Evolutionary conservation across 1,140 invertebrate genomes (phyloP), one percentile per base, ranked within the genome.

Genomic region (Antheraea mylitta): DNA sequence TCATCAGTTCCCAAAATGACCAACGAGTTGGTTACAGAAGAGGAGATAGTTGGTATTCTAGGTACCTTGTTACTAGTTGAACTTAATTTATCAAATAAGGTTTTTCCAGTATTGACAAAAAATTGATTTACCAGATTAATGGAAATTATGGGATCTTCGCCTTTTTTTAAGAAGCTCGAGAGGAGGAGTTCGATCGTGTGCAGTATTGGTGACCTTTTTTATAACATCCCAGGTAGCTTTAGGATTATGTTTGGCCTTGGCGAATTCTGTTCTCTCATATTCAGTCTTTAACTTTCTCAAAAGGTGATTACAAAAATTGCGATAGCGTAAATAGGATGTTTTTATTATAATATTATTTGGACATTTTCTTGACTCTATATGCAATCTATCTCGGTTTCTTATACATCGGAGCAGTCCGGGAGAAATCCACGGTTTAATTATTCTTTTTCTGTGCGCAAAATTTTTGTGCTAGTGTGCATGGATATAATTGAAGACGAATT

Each of bases 361-460:
- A 36, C 7, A 37, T 18, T 37, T 63, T 18, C 16, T 63, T 37
- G 30, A 16, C 36, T 36, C 37, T 63, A 37, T 10, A 63, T 63
- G 61, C 4, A 63, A 37, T 13, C 61, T 30, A 63, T 63, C 30
- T 37, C 30, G 61, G 37, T 63, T 16, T 37, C 30, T 30, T 7
- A 63, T 37, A 63, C 30, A 63, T 10, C 61, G 22, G 11, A 63
- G 30, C 36, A 66, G 30, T 7, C 13, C 13, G 4, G 36, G 30
- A 11, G 13, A 59, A n/a, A 66, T 36, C 30, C 30, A 63, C 13
- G 61, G 61, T 37, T 63, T 63, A n/a, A 63, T n/a, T 37, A 37
- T 63, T 30, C 8, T 30, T 63, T 30, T 30, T 36, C 37, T 63
- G 13, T 16, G 30, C 4, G 61, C 3, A n/a, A 63, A 0, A 5